Evolutionary conservation across 1,140 invertebrate species (phyloP).

Genomic region (Prorops nasuta): DNA sequence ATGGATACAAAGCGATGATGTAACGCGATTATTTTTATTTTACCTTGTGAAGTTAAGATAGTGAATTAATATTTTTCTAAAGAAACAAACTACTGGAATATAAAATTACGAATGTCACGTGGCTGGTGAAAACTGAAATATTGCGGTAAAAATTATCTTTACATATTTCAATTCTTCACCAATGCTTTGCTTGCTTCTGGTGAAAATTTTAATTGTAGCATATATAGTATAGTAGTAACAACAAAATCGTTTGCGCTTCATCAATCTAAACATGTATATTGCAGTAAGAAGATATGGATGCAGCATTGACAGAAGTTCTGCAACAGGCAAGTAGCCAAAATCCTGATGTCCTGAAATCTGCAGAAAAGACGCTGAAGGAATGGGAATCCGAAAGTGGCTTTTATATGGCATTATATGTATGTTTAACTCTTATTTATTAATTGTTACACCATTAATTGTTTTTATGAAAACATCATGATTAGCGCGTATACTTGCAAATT

Average conservation of each 20-base stretch:
- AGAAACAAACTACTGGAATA: background rate
- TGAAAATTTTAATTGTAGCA: background rate
- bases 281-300: conserved; percentile 46
- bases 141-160: background rate
- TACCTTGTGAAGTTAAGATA: background rate
- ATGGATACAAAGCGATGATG: conserved; percentile 8
- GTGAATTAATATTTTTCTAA: background rate
- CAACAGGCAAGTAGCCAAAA: conserved; percentile 82
- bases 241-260: too few relatives aligned
- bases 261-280: conserved; percentile 7
- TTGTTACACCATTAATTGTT: background rate
- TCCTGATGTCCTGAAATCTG: conserved; percentile 78
- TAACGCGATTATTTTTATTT: background rate
- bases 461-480: conserved; percentile 5
- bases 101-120: conserved; percentile 10
- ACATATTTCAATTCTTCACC: background rate
- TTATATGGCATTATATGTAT: conserved; percentile 80
- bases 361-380: conserved; percentile 79
- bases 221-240: background rate
- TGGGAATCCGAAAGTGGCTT: conserved; percentile 89
- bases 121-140: background rate
- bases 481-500: background rate
- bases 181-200: background rate
- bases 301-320: conserved; percentile 71
- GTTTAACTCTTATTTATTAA: too few relatives aligned